These are phyloP conservation scores for Sitobion miscanthi DNA, from an alignment of 1,140 invertebrate genomes.

Conservation along the genomic window DNA sequence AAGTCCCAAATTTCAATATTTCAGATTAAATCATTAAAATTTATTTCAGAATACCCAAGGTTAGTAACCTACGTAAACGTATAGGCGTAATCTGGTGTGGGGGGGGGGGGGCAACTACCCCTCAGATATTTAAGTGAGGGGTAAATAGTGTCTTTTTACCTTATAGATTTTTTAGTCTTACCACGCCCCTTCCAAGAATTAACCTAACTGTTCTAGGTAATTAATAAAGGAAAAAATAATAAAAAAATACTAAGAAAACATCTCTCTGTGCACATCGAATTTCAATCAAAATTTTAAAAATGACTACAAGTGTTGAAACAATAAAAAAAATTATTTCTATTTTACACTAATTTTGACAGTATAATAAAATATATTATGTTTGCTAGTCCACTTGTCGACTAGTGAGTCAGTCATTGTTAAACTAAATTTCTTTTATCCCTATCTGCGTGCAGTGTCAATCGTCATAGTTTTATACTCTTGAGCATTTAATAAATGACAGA, in stretches of 20 bases:
- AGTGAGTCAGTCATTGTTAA: neutral
- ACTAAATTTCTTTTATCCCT: neutral
- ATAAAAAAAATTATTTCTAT: neutral
- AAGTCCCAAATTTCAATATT: neutral
- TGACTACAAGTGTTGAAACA: neutral
- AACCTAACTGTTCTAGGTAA: too few relatives aligned
- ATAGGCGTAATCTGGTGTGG: too few relatives aligned
- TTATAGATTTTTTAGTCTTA: too few relatives aligned
- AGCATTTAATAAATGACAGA: constrained; percentile 11
- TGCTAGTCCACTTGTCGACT: neutral
- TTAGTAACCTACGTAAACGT: neutral
- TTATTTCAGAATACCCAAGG: neutral
- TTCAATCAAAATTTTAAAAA: neutral
- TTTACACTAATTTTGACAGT: neutral
- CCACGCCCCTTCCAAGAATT: too few relatives aligned
- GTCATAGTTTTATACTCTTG: neutral
- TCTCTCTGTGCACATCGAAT: neutral
- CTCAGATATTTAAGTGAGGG: too few relatives aligned
- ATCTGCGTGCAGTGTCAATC: neutral
- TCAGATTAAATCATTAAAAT: neutral
- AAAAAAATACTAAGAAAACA: neutral
- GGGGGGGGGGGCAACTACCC: too few relatives aligned
- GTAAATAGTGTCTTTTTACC: too few relatives aligned
- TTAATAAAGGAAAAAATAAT: neutral
- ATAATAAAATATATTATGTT: neutral